phyloP scores from a whole-genome alignment of 1,140 invertebrate genomes.

The Propsilocerus akamusi region DNA sequence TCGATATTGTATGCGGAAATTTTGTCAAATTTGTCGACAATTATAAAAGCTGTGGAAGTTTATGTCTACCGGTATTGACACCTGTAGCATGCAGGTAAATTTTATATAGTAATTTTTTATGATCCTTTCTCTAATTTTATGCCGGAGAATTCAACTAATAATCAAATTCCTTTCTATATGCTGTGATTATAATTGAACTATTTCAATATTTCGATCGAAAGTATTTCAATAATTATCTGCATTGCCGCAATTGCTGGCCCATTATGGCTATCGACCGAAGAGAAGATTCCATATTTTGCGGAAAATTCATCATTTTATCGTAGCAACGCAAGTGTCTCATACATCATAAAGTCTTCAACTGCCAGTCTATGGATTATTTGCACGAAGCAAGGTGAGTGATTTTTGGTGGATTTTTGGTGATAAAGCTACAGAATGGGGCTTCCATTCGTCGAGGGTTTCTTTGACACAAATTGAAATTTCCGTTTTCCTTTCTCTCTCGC shows the following conservation, averaged over 20 bases:
- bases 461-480: no score
- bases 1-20: background rate
- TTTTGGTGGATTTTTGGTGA: no score
- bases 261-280: background rate
- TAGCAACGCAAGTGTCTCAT: background rate
- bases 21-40: background rate
- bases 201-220: no score
- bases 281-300: background rate
- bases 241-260: background rate
- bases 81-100: background rate
- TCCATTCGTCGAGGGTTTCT: no score
- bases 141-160: no score
- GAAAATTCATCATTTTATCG: constrained; percentile 1
- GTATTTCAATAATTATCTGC: background rate
- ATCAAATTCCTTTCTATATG: no score
- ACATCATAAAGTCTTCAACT: background rate
- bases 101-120: no score
- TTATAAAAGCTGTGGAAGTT: background rate
- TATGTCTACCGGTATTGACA: background rate
- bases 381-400: background rate
- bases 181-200: no score
- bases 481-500: no score
- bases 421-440: no score
- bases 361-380: constrained; percentile 1
- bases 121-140: no score